Evolutionary conservation across 2,888 invertebrate species (phyloP), one percentile per base, ranked within the genome.

Genomic region (Bruchidius siliquastri): DNA sequence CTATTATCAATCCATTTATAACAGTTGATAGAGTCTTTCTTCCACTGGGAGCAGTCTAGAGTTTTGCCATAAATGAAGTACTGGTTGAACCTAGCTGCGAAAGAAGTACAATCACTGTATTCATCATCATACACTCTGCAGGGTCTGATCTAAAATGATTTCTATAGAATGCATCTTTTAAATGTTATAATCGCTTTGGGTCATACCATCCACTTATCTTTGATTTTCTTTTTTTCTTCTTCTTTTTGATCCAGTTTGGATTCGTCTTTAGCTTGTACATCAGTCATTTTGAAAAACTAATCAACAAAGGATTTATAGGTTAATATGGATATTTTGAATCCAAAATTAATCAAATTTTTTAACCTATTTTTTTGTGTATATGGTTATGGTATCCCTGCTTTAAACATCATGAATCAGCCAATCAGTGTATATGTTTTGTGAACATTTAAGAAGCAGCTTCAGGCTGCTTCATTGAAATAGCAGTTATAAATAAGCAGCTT

Each of bases 71-170:
- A 88, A 74, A 96, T 89, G 84, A 96, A 97, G 84, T 95, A 93
- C 86, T 97, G 97, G 84, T 97, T 92, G 81, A 96, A 95, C 78
- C 96, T 88, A 0, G 90, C 93, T 85, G 87, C 91, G 21, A 94
- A 87, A 79, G 93, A 92, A 72, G 87, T 92, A 84, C 96, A 96
- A 78, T 96, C 95, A 22, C 89, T 88, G 82, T 94, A 95, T 87
- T 96, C 96, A 72, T 92, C 93, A 80, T 92, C 89, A 83, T 96
- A 96, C n/a, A 90, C 81, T n/a, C 89, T 86, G 85, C 96, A 96
- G 6, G 93, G 91, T 79, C 94, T 88, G 71, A 96, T 91, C 96
- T 96, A 83, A 22, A 87, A 88, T 81, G 18, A 8, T 49, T 49
- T 49, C 18, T 1, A 49, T 49, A 49, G 49, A 49, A 18, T 18